Evolutionary conservation across 2,888 invertebrate genomes (phyloP).

Genomic region (Ectemnius continuus): DNA sequence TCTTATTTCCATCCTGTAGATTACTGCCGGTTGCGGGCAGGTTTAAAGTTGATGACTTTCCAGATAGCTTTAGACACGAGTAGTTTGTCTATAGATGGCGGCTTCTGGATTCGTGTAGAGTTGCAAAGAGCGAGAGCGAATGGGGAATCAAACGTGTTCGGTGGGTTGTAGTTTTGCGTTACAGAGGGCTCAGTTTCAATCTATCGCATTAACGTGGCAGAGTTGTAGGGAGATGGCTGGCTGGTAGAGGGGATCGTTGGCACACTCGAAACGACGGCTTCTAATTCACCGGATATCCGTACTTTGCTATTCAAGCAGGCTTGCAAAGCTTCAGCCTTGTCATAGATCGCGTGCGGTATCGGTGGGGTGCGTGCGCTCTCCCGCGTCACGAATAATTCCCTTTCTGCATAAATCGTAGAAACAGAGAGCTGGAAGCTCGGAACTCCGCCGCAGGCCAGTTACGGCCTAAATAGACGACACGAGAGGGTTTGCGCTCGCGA

Average conservation of each 20-base stretch:
- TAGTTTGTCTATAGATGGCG: no score
- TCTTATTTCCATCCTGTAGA: no score
- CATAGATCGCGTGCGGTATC: constrained; percentile 13
- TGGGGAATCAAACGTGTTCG: not conserved
- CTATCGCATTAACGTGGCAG: not conserved
- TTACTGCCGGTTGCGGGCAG: no score
- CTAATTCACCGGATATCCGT: constrained; percentile 36
- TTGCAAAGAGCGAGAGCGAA: not conserved
- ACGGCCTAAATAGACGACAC: constrained; percentile 44
- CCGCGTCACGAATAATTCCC: constrained; percentile 45
- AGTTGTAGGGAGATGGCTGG: not conserved
- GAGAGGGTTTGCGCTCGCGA: no score
- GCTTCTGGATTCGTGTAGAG: not conserved
- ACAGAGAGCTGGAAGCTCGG: constrained; percentile 33
- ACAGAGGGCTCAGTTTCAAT: not conserved
- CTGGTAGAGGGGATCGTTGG: not conserved
- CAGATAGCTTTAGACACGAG: not conserved
- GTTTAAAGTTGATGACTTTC: no score
- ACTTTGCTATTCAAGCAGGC: constrained; percentile 46
- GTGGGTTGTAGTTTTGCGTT: not conserved
- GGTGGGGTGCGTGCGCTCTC: constrained; percentile 24
- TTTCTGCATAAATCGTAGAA: constrained; percentile 46
- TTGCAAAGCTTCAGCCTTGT: constrained; percentile 27
- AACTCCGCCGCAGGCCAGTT: constrained; percentile 45
- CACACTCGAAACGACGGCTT: constrained; percentile 27